Evolutionary conservation across 2,888 invertebrate species (phyloP).

Genomic region (Bimastos eiseni): DNA sequence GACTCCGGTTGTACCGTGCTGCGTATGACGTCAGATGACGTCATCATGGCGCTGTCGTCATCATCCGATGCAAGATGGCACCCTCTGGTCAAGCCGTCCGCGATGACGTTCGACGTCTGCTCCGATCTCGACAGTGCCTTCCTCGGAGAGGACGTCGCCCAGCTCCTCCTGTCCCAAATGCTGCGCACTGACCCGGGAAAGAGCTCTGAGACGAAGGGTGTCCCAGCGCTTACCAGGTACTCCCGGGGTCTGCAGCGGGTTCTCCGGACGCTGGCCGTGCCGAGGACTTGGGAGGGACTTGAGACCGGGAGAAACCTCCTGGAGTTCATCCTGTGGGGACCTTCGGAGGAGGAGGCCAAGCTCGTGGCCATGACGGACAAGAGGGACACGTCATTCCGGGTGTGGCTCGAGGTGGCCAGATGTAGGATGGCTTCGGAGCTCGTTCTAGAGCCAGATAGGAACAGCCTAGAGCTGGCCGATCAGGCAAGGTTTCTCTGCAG

Average conservation of each 20-base stretch:
- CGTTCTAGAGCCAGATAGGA: constrained; percentile 23
- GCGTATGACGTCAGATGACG: background rate
- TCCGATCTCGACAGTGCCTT: constrained; percentile 20
- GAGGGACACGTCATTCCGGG: constrained; percentile 27
- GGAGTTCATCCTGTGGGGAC: constrained; percentile 33
- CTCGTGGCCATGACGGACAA: constrained; percentile 9
- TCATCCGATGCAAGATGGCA: background rate
- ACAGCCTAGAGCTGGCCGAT: constrained; percentile 25
- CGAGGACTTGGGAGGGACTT: constrained; percentile 23
- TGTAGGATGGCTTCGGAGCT: constrained; percentile 24
- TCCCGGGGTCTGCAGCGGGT: constrained; percentile 27
- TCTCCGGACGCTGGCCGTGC: background rate
- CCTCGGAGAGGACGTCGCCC: constrained; percentile 2
- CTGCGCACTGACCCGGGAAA: background rate
- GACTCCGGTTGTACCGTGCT: constrained; percentile 21
- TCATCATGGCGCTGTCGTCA: background rate
- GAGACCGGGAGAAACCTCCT: constrained; percentile 24
- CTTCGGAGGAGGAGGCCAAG: constrained; percentile 29
- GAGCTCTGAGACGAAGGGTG: background rate
- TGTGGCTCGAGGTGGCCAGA: constrained; percentile 32
- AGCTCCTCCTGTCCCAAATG: constrained; percentile 21
- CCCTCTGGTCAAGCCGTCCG: background rate
- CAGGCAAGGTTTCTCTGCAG: constrained; percentile 30
- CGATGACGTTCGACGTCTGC: constrained; percentile 24
- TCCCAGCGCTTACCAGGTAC: constrained; percentile 3